Conservation (phyloP, 2,113 vertebrate genomes). For the Pardalotus punctatus region DNA sequence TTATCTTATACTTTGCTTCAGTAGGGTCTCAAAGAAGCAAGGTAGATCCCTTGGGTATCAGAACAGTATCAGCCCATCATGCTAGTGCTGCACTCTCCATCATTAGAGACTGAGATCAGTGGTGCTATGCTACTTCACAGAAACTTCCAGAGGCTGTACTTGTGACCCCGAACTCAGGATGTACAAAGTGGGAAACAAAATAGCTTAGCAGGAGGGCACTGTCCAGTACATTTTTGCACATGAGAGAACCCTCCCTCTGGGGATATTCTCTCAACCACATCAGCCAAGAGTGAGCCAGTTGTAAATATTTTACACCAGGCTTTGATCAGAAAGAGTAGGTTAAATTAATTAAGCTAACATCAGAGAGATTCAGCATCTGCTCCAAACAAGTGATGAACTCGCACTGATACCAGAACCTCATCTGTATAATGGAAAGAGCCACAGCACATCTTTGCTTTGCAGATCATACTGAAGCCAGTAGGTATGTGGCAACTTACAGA, state of each 20-base stretch:
- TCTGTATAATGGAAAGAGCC: not conserved
- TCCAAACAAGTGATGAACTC: slow-evolving; percentile 35
- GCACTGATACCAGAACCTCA: not conserved
- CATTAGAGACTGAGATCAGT: not conserved
- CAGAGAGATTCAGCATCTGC: not conserved
- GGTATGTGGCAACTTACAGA: not conserved
- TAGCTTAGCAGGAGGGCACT: not conserved
- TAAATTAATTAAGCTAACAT: slow-evolving; percentile 36
- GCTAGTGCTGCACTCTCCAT: not conserved
- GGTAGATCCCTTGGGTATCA: not conserved
- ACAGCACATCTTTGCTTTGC: not conserved
- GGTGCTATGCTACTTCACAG: not conserved
- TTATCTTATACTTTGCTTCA: not conserved
- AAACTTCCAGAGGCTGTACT: not conserved
- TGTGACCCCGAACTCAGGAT: not conserved
- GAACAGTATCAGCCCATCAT: not conserved
- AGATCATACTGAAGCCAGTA: not conserved
- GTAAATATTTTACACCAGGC: not conserved
- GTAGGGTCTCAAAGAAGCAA: not conserved
- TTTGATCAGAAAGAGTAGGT: not conserved
- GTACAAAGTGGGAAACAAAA: not conserved
- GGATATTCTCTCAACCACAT: not conserved
- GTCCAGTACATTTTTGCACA: not conserved
- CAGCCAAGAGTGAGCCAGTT: not conserved
- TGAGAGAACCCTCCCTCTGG: not conserved